phyloP scores from a whole-genome alignment of 2,797 vertebrate species.

The Spinus olivaceus region DNA sequence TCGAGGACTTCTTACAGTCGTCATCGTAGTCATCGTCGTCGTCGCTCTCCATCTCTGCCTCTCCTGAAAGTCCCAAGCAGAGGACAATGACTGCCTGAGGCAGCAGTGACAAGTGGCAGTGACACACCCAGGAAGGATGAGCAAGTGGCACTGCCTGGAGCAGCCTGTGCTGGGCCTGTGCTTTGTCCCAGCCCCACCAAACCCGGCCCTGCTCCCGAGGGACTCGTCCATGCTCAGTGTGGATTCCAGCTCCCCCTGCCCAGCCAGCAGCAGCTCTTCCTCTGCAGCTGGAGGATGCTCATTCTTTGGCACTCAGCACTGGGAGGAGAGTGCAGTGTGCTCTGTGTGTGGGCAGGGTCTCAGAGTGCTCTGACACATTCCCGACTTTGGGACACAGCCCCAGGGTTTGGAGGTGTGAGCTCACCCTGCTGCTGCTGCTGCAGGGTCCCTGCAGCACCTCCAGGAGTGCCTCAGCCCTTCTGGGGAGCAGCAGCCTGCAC shows the following conservation, averaged over 20 bases:
- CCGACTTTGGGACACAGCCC: not conserved
- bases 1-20: constrained; percentile 95
- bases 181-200: not conserved
- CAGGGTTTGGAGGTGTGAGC: not conserved
- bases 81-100: not conserved
- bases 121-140: not conserved
- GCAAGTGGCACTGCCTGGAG: not conserved
- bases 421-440: not conserved
- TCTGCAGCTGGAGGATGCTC: not conserved
- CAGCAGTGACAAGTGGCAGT: not conserved
- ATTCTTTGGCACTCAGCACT: not conserved
- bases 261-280: not conserved
- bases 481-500: not conserved
- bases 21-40: constrained; percentile 94
- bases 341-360: not conserved
- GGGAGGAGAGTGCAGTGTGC: not conserved
- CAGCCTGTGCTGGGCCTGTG: not conserved
- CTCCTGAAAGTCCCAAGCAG: constrained; percentile 78
- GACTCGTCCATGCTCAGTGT: not conserved
- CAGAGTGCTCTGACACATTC: not conserved
- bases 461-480: not conserved
- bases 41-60: constrained; percentile 93
- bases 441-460: not conserved
- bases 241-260: not conserved
- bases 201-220: not conserved